phyloP scores from a whole-genome alignment of 2,113 vertebrate species.

The Mustela nigripes region DNA sequence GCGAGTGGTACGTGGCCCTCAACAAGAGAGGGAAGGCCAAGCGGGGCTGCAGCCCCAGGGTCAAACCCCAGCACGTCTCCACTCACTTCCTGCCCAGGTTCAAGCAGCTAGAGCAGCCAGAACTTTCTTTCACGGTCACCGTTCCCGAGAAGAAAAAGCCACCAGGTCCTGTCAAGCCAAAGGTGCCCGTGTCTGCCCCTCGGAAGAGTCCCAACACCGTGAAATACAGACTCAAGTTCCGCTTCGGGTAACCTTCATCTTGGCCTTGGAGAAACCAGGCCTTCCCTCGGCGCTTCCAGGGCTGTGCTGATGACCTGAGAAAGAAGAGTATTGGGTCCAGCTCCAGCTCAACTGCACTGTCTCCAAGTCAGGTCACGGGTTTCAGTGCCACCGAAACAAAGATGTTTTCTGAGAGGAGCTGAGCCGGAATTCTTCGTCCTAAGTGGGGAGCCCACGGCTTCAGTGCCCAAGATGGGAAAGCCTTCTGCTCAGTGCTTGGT shows the following conservation, averaged over 20 bases:
- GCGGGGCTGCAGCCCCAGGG: conserved; percentile 95
- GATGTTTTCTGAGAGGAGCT: conserved; percentile 14
- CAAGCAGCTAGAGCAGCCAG: conserved; percentile 83
- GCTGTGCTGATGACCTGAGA: not conserved
- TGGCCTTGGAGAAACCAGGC: not conserved
- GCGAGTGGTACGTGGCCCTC: conserved; percentile 97
- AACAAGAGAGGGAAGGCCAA: conserved; percentile 98
- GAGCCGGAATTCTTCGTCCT: conserved; percentile 62
- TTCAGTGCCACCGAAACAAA: conserved; percentile 38
- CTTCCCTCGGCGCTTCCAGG: conserved; percentile 50
- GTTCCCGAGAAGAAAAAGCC: conserved; percentile 89
- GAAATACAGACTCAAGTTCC: conserved; percentile 97
- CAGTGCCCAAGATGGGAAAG: not conserved
- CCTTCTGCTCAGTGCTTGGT: conserved; percentile 41
- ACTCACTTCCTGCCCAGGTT: conserved; percentile 97
- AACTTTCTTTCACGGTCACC: conserved; percentile 93
- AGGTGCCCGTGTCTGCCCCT: conserved; percentile 64
- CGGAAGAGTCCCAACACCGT: conserved; percentile 86
- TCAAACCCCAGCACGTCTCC: conserved; percentile 96
- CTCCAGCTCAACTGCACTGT: not conserved
- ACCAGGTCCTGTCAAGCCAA: conserved; percentile 82
- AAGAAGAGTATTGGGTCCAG: not conserved
- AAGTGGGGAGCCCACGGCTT: not conserved
- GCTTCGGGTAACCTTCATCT: conserved; percentile 90
- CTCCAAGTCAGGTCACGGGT: not conserved